Evolutionary conservation across 2,797 vertebrate genomes (phyloP), one percentile per base, ranked within the genome.

Genomic region (Molossus alvarezi): DNA sequence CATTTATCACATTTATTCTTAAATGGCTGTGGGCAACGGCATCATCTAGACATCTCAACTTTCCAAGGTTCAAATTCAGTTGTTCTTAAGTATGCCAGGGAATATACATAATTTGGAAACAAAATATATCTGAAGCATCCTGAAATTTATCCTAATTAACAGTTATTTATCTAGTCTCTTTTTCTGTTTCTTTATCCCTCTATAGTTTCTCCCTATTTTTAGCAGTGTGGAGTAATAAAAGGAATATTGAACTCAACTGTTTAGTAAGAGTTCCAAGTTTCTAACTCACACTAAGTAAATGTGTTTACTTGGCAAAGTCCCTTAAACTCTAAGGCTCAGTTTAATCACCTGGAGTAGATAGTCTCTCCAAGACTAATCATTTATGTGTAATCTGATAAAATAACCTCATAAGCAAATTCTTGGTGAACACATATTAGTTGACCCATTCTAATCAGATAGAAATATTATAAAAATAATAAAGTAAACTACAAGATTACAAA

Each of bases 291-390:
- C 10, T 55, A 85, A 89, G 76, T 60, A 94, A 82, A 85, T 53
- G 33, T 77, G 51, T 90, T 85, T 69, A 89, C 33, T 29, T 13
- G 41, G 65, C 21, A 60, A 95, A 90, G 17, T 37, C 12, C 51
- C 21, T 93, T 82, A 95, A 73, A 84, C 21, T 69, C 45, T 76
- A 90, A 84, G 53, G 5, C 4, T 94, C 18, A 65, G 51, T 51
- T 90, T 88, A 95, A 81, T 94, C 51, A 72, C 13, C 62, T 87
- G 62, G 53, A 67, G 87, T 85, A 75, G n/a, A 37, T 8, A 71
- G 2, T 90, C 6, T 72, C 51, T 88, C n/a, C 5, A 60, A 73
- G 15, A 75, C 5, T 76, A 73, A 73, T 87, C 12, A 81, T 79
- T 41, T 64, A 86, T 29, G 67, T 81, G 67, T 37, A 71, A 84